Conservation (phyloP, 2,797 vertebrate genomes). For the Echeneis naucrates region DNA sequence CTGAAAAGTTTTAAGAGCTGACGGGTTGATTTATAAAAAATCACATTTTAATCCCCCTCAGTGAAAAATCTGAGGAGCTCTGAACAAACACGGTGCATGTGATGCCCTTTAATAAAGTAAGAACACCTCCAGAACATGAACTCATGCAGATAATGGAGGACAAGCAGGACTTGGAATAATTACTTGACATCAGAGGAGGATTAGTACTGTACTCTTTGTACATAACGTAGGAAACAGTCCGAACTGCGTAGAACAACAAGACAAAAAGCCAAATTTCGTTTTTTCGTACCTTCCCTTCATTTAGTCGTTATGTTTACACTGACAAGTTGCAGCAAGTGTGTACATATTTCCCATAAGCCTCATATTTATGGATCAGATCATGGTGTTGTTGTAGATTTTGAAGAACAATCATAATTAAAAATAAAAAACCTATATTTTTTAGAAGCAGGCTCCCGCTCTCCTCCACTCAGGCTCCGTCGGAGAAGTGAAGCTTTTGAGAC, state of each 20-base stretch:
- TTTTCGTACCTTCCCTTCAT: conserved; percentile 35
- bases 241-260: conserved; percentile 12
- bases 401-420: conserved; percentile 26
- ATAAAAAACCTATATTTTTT: conserved; percentile 65
- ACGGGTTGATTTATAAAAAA: conserved; percentile 59
- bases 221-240: conserved; percentile 46
- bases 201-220: conserved; percentile 62
- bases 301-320: conserved; percentile 70
- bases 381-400: conserved; percentile 35
- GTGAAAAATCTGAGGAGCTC: conserved; percentile 3
- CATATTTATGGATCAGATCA: conserved; percentile 20
- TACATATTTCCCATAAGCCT: conserved; percentile 58
- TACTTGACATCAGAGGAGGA: conserved; percentile 59
- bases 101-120: conserved; percentile 48
- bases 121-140: conserved; percentile 22
- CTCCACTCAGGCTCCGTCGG: conserved; percentile 62
- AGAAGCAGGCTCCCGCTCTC: conserved; percentile 47
- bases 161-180: conserved; percentile 55
- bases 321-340: conserved; percentile 49
- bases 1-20: conserved; percentile 63
- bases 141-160: conserved; percentile 46
- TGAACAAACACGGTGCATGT: conserved; percentile 22
- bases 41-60: conserved; percentile 65
- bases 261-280: conserved; percentile 52
- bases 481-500: conserved; percentile 20